Evolutionary conservation across 2,888 invertebrate genomes (phyloP).

Genomic region (Ellobium chinense): DNA sequence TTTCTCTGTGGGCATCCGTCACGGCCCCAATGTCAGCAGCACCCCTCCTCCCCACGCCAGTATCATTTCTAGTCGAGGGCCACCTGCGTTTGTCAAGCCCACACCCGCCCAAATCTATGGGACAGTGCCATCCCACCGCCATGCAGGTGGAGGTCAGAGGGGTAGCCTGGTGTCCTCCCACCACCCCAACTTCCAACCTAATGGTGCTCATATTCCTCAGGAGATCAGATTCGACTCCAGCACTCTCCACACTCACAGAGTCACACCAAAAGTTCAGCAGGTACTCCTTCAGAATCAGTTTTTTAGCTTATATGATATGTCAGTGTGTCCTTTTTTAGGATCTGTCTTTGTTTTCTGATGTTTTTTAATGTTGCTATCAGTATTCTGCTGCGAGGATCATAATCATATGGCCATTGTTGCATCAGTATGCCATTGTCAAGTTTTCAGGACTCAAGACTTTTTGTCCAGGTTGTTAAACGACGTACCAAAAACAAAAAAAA

Average conservation of each 20-base stretch:
- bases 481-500: too few relatives aligned
- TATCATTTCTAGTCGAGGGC: slow-evolving; percentile 38
- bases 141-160: not conserved
- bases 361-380: too few relatives aligned
- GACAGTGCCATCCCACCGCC: slow-evolving; percentile 30
- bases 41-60: slow-evolving; percentile 29
- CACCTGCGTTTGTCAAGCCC: slow-evolving; percentile 43
- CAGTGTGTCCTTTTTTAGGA: too few relatives aligned
- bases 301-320: too few relatives aligned
- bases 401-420: too few relatives aligned
- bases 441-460: too few relatives aligned
- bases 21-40: slow-evolving; percentile 23
- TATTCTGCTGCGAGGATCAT: too few relatives aligned
- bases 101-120: slow-evolving; percentile 31
- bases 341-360: too few relatives aligned
- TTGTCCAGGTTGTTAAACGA: too few relatives aligned
- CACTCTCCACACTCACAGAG: slow-evolving; percentile 19
- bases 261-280: slow-evolving; percentile 26
- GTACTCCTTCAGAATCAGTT: slow-evolving; percentile 30
- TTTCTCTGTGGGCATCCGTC: slow-evolving; percentile 45
- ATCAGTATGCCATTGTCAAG: too few relatives aligned
- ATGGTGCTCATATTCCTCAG: slow-evolving; percentile 17
- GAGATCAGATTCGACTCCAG: slow-evolving; percentile 26
- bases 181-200: slow-evolving; percentile 18
- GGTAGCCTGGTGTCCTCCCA: slow-evolving; percentile 38